phyloP scores from a whole-genome alignment of 2,113 vertebrate genomes.

The Phaethornis superciliosus region DNA sequence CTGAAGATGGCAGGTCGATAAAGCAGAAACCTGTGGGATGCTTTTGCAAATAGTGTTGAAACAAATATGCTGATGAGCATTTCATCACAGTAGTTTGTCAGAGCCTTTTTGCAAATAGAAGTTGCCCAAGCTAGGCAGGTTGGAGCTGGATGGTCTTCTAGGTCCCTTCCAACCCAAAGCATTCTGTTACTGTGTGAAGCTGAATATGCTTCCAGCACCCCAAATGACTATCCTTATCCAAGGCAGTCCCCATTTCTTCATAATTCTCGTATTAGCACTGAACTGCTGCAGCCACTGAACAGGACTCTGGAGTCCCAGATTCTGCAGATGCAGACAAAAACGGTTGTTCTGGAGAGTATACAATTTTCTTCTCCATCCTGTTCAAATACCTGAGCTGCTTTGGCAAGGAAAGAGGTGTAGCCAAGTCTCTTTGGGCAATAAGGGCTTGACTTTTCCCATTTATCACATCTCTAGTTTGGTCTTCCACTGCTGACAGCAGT shows the following conservation, averaged over 20 bases:
- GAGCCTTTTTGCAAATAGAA: neutral
- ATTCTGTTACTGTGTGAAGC: too few relatives aligned
- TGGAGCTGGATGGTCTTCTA: too few relatives aligned
- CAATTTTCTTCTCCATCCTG: neutral
- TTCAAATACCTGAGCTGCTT: neutral
- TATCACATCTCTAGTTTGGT: neutral
- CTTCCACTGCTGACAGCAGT: neutral
- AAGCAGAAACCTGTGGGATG: neutral
- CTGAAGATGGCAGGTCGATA: neutral
- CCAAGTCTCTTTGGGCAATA: neutral
- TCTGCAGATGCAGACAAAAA: neutral
- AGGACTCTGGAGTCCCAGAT: neutral
- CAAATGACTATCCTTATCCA: neutral
- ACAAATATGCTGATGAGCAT: neutral
- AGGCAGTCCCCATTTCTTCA: neutral
- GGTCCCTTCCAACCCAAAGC: too few relatives aligned
- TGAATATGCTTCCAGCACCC: neutral
- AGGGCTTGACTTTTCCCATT: neutral
- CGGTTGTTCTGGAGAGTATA: neutral
- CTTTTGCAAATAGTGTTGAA: neutral
- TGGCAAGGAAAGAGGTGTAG: neutral
- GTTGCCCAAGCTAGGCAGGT: too few relatives aligned
- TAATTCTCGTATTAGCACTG: neutral
- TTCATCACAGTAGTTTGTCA: neutral
- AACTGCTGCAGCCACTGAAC: neutral